Evolutionary conservation across 2,113 vertebrate species (phyloP).

Genomic region (Tamias sibiricus): DNA sequence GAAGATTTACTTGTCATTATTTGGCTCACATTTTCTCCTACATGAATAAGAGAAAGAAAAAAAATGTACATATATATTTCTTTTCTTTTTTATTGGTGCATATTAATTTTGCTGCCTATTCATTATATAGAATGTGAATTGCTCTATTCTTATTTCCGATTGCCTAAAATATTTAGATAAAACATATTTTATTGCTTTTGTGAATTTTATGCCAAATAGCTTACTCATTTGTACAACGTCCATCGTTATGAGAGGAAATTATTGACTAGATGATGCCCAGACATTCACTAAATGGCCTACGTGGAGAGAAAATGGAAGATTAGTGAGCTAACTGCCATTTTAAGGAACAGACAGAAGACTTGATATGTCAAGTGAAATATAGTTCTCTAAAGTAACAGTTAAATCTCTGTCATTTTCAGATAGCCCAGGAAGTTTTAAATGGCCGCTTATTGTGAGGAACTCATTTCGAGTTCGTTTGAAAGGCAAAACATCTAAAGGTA

Average conservation of each 20-base stretch:
- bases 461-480: constrained; percentile 80
- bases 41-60: not conserved
- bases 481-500: constrained; percentile 77
- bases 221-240: not conserved
- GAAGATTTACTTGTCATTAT: not conserved
- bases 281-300: not conserved
- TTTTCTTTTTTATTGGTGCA: not conserved
- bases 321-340: not conserved
- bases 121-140: too few species aligned
- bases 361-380: constrained; percentile 27
- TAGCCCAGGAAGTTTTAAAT: constrained; percentile 68
- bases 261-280: not conserved
- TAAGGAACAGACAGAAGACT: constrained; percentile 42
- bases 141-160: not conserved
- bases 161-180: constrained; percentile 28
- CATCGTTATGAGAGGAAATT: not conserved
- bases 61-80: not conserved
- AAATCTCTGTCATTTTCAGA: constrained; percentile 52
- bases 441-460: constrained; percentile 75
- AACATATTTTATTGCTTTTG: not conserved
- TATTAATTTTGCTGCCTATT: too few species aligned
- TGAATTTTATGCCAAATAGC: not conserved
- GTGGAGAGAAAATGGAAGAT: not conserved
- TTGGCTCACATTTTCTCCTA: not conserved
- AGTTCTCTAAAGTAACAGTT: constrained; percentile 70